Evolutionary conservation across 2,888 invertebrate genomes (phyloP).

Genomic region (Noctuana brunneofusca): DNA sequence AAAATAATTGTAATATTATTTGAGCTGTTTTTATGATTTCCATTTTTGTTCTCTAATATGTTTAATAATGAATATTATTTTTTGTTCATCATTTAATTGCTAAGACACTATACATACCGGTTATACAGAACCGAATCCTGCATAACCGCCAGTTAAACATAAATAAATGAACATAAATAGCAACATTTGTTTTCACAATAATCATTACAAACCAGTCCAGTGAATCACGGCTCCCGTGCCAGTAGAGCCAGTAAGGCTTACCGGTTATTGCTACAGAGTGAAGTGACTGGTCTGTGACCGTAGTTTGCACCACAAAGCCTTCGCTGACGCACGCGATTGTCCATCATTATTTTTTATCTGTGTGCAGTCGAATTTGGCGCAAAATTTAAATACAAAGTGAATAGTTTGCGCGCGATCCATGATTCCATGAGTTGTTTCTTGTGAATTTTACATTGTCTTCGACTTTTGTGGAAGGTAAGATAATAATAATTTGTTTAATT

Average conservation of each 20-base stretch:
- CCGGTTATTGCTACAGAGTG: slow-evolving; percentile 48
- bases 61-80: too few species aligned
- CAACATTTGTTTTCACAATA: background rate
- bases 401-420: slow-evolving; percentile 13
- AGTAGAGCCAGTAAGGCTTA: slow-evolving; percentile 16
- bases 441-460: slow-evolving; percentile 3
- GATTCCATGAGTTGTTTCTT: slow-evolving; percentile 9
- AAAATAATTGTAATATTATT: too few species aligned
- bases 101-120: too few species aligned
- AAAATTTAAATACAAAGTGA: slow-evolving; percentile 31
- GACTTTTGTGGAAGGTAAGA: slow-evolving; percentile 1
- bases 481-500: background rate
- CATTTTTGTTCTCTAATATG: too few species aligned
- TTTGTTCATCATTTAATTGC: too few species aligned
- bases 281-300: slow-evolving; percentile 42
- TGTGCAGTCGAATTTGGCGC: slow-evolving; percentile 23
- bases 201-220: slow-evolving; percentile 1
- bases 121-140: too few species aligned
- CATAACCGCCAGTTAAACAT: too few species aligned
- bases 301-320: slow-evolving; percentile 47
- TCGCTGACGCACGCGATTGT: slow-evolving; percentile 44
- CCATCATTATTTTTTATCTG: background rate
- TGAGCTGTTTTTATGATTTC: too few species aligned
- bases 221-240: slow-evolving; percentile 23
- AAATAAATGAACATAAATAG: too few species aligned